Evolutionary conservation across 2,113 vertebrate species (phyloP), one percentile per base, ranked within the genome.

Genomic region (Archocentrus centrarchus): DNA sequence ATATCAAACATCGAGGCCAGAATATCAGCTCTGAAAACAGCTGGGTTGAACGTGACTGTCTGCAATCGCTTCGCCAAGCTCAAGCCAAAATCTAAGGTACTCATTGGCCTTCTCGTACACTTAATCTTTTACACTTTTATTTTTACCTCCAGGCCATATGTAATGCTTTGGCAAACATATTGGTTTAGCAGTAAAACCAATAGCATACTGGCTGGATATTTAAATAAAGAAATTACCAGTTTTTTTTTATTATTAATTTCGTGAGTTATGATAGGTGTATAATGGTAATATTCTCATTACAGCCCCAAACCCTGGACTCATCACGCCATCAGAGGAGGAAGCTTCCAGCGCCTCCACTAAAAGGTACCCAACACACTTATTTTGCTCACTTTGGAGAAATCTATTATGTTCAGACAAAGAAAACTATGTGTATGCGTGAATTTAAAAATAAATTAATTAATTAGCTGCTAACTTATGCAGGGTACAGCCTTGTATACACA

Each of bases 1-100:
- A 97, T 99, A 93, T 98, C 98, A 75, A 98, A 99, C 91, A 99
- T 99, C 50, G 98, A 99, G 95, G 97, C 97, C 91, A 97, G 98
- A 91, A 99, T 99, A 95, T 97, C 98, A 84, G 97, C 98, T 79
- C 96, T 99, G 93, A 97, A 97, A 93, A 94, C 97, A 15, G 98
- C 98, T 75, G 98, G 98, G 63, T 92, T 99, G 91, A 98, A 99
- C 86, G 97, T 99, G 85, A 94, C 97, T 24, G 96, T 96, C 5
- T 98, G 97, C 85, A 96, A 96, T 85, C 96, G 87, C 59, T 96
- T 98, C 93, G 96, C 95, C 77, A 97, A 95, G 89, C 88, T 68
- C 80, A 96, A 94, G 88, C 94, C 94, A 87, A 95, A 92, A 11
- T 82, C 89, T 3, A 95, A 95, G 95, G 96, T 96, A 87, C 24